Evolutionary conservation across 2,797 vertebrate genomes (phyloP).

Genomic region (Tenualosa ilisha): DNA sequence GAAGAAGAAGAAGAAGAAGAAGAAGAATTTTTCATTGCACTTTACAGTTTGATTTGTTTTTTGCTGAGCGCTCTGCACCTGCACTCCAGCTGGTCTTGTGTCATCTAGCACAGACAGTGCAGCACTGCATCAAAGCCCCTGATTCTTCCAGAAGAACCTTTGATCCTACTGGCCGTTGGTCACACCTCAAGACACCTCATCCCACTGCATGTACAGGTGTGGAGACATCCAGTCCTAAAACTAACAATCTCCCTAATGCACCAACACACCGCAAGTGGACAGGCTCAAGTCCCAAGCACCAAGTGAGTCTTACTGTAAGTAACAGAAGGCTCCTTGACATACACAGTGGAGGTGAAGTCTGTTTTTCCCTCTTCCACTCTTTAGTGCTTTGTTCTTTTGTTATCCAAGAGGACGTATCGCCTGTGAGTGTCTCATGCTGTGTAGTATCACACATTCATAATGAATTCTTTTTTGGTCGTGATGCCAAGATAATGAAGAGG

Average conservation of each 20-base stretch:
- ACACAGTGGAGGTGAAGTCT: slow-evolving; percentile 38
- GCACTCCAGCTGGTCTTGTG: background rate
- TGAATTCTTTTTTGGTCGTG: slow-evolving; percentile 38
- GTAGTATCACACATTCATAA: slow-evolving; percentile 34
- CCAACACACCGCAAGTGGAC: background rate
- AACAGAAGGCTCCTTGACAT: slow-evolving; percentile 31
- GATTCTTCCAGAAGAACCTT: background rate
- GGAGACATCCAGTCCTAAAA: background rate
- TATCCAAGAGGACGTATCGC: slow-evolving; percentile 39
- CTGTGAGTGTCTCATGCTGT: slow-evolving; percentile 18
- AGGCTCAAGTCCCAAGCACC: background rate
- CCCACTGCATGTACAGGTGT: background rate
- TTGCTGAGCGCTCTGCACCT: no score
- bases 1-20: background rate
- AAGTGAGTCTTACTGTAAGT: slow-evolving; percentile 4
- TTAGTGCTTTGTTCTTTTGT: slow-evolving; percentile 41
- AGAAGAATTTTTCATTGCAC: background rate
- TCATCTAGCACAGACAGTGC: background rate
- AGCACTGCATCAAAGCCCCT: background rate
- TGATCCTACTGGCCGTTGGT: background rate
- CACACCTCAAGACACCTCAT: slow-evolving; percentile 1
- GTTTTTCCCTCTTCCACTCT: slow-evolving; percentile 38
- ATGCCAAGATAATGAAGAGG: slow-evolving; percentile 30
- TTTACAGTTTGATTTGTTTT: background rate
- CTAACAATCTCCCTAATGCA: background rate